phyloP scores from a whole-genome alignment of 2,797 vertebrate species.

The Chrosomus eos region DNA sequence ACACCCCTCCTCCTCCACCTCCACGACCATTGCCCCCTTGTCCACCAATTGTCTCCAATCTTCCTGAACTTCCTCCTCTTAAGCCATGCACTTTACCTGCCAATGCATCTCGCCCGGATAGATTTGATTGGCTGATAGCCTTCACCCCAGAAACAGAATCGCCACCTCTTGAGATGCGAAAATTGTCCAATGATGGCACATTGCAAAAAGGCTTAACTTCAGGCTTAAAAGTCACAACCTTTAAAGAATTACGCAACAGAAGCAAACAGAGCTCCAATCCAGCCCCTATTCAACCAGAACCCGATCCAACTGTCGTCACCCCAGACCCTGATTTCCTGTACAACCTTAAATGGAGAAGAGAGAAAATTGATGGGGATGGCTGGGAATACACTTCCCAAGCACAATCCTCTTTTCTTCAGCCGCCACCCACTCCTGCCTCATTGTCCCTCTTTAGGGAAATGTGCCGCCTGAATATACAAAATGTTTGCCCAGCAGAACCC shows the following conservation, averaged over 20 bases:
- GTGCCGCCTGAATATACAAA: constrained; percentile 83
- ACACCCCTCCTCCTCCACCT: constrained; percentile 79
- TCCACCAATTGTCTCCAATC: constrained; percentile 68
- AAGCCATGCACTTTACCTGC: constrained; percentile 75
- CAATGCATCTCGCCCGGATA: constrained; percentile 81
- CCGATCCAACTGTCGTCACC: constrained; percentile 76
- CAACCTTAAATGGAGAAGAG: constrained; percentile 81
- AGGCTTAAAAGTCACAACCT: constrained; percentile 83
- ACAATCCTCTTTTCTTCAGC: constrained; percentile 79
- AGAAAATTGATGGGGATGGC: constrained; percentile 74
- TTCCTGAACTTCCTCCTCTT: constrained; percentile 60
- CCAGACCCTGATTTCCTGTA: constrained; percentile 83
- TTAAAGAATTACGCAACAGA: constrained; percentile 87
- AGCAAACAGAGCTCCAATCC: constrained; percentile 74
- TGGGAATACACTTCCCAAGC: constrained; percentile 85
- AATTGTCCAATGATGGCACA: constrained; percentile 53
- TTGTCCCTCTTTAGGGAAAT: constrained; percentile 80
- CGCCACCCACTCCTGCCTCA: constrained; percentile 74
- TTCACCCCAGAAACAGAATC: constrained; percentile 89
- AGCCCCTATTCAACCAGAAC: constrained; percentile 71
- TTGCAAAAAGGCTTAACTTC: constrained; percentile 65
- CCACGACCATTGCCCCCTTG: constrained; percentile 79
- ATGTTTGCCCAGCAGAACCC: constrained; percentile 64
- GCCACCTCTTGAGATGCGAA: constrained; percentile 63
- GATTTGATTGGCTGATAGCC: constrained; percentile 94